Evolutionary conservation across 2,797 vertebrate species (phyloP), one percentile per base, ranked within the genome.

Genomic region (Leptatherina wallacei): DNA sequence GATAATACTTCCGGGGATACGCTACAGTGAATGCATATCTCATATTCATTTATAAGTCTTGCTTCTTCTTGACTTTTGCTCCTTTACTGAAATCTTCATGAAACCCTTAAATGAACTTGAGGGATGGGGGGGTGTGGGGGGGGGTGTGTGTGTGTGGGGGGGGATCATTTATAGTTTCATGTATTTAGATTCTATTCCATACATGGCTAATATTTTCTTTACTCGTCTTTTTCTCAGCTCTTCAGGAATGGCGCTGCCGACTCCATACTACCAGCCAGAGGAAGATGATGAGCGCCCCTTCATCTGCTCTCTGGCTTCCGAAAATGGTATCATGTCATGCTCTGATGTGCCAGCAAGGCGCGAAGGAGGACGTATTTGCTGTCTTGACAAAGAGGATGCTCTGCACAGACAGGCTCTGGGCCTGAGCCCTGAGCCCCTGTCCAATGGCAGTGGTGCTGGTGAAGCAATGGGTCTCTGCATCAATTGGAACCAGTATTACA

Each of bases 401-500:
- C 93, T 96, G 2, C 96, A 97, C 85, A 75, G 91, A 4, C 96
- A 95, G 78, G 85, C 95, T 0, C 93, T 96, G 65, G 94, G 94
- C 30, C 82, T 95, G 75, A 88, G 82, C 55, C 93, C 93, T 0
- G 96, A 95, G 36, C 96, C 95, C 2, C 91, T 97, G 84, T 92
- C 93, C 67, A 98, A 98, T 0, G 84, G 94, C 72, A 98, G 96
- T 1, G 82, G 83, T 1, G 68, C 84, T 0, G 79, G 85, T 2
- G 91, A 90, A 27, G 85, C 84, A 0, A 58, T 91, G 11, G 97
- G 97, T 14, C 96, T 98, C 77, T 99, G 98, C 3, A 95, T 99
- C 83, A 98, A 99, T 92, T 99, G 98, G 98, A 96, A 99, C 91
- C 97, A 96, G 63, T 99, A 99, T 73, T 99, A 98, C 90, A 99